Evolutionary conservation across 2,888 invertebrate species (phyloP), one percentile per base, ranked within the genome.

Genomic region (Liposcelis brunnea): DNA sequence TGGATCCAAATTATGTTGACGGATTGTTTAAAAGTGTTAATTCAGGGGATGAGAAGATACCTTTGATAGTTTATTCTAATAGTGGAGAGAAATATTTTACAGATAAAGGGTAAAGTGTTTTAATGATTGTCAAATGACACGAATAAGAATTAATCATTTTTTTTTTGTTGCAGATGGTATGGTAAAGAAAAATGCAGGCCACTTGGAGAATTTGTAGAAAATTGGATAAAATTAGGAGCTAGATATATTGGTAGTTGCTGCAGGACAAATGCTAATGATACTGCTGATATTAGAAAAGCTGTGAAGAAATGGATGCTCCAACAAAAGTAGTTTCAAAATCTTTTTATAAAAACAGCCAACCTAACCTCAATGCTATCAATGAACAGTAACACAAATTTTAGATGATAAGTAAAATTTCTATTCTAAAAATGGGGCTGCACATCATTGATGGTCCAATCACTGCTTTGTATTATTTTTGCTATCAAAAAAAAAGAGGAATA

Each of bases 171-270:
- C 60, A 77, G 76, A 42, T 81, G 82, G 82, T 74, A 75, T 52
- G 77, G 79, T 50, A 70, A 74, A 44, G 77, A 77, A 53, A 75
- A 75, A 57, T 76, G 75, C 58, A 74, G 77, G 51, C 71, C 80
- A 1, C 71, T 89, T 1, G 77, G 76, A 49, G 69, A 72, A 16
- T 82, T 78, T 58, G 74, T 89, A 8, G 69, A 72, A 15, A 77
- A 80, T 55, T 94, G 93, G 93, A 60, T 84, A 44, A 71, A 79
- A 47, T 61, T 80, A 40, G 91, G 91, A 1, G 84, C 83, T 31
- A 73, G 73, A 45, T 85, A 83, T 60, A 73, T 95, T 37, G 93
- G 94, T 16, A 93, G 94, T 0, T 95, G 94, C 56, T 95, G 94
- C 61, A 71, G 89, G 52, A 83, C 89, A 0, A 79, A 79, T 55